A percentile compares a stretch with the other conserved stretches of the same genome.
These are phyloP conservation scores for Tryphoninae sp. DNA, from an alignment of 2,888 invertebrate genomes.

Conservation along the genomic window DNA sequence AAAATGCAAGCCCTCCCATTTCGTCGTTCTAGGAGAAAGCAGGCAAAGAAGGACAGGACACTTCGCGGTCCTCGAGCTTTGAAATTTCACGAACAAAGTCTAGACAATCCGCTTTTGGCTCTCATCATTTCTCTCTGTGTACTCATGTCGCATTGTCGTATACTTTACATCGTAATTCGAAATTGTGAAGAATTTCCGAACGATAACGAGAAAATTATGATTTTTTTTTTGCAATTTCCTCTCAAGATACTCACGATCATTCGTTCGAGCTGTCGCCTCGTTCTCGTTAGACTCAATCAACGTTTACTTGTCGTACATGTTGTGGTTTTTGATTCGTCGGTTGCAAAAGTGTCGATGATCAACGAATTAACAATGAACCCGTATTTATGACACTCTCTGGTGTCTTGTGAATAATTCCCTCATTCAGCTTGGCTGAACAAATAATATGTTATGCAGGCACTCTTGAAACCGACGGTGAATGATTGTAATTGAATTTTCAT, in stretches of 20 bases:
- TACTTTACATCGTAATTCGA: constrained; percentile 11
- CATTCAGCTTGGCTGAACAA: constrained; percentile 11
- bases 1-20: constrained; percentile 31
- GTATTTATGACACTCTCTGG: constrained; percentile 39
- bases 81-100: constrained; percentile 26
- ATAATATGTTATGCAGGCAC: constrained; percentile 59
- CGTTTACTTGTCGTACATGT: constrained; percentile 40
- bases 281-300: constrained; percentile 53
- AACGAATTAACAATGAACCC: constrained; percentile 58
- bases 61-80: constrained; percentile 8
- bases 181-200: constrained; percentile 2
- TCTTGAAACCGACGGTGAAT: constrained; percentile 47
- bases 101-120: constrained; percentile 9
- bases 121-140: not conserved
- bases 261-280: constrained; percentile 6
- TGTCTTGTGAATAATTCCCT: constrained; percentile 11
- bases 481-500: constrained; percentile 51
- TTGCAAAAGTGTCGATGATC: constrained; percentile 48
- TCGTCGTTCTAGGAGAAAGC: constrained; percentile 14
- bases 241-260: not conserved
- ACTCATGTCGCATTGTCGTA: not conserved
- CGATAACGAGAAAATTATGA: constrained; percentile 19
- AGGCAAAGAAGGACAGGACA: not conserved
- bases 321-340: not conserved
- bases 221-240: not conserved